Base-by-base conservation (phyloP, 1,140 invertebrate species). In the Drosophila pseudoobscura region DNA sequence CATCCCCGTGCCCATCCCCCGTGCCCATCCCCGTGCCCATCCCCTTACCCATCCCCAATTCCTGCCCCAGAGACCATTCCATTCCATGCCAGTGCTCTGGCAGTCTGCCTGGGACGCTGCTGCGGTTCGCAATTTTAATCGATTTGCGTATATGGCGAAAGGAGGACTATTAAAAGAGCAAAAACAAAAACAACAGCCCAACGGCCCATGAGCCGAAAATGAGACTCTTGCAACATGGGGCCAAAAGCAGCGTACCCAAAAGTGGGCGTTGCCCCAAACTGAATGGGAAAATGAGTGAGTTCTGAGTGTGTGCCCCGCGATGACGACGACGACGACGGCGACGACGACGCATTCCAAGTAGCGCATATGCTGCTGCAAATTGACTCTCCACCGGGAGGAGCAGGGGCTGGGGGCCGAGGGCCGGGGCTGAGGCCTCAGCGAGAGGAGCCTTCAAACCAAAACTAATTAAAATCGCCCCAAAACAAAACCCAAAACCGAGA, bases 381-480 rank as follows among this genome's bases (percentile, higher is more conserved):
- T 51, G 46, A 35, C 29, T 47, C 35, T n/a, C 20, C 59, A 45
- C 22, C 60, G 43, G 58, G 50, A 63, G 15, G 15, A 15, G 15
- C 15, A 15, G 15, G 15, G 15, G 15, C 15, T 15, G 15, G 15
- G 15, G 15, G 15, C 15, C 15, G 15, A 15, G 15, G 15, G 76
- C 66, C 63, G 73, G 49, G 77, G 73, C 52, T 39, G 35, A 49
- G 24, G 43, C 8, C 9, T 20, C 41, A 45, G 45, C 61, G 45
- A 46, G 53, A 71, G 72, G 2, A 77, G 72, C 60, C 78, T 72
- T 75, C 68, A 80, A 85, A 90, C 78, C 89, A 89, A 90, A 90
- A 90, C 89, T 90, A 90, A 90, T 90, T 90, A 90, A 90, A 90
- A 90, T 88, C 90, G 83, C 63, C 78, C 89, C 80, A 90, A 84